A percentile compares a stretch with the other conserved stretches of the same genome.
Conservation (phyloP, 2,797 vertebrate species). For the Corythornis leucogaster region DNA sequence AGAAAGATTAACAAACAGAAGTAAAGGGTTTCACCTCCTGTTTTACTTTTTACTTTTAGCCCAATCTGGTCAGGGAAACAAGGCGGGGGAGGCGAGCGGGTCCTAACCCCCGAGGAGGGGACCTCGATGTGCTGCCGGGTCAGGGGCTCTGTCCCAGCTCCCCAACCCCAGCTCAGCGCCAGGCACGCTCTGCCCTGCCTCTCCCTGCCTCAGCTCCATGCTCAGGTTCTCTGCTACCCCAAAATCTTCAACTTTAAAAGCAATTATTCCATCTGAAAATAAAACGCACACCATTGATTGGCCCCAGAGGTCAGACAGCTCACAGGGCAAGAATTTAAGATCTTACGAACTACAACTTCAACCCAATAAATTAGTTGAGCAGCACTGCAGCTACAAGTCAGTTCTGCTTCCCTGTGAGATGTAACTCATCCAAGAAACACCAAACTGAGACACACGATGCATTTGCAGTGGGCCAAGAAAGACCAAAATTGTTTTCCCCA, state of each 20-base stretch:
- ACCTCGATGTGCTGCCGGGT: fast-evolving
- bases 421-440: not conserved
- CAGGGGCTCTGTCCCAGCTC: not conserved
- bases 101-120: not conserved
- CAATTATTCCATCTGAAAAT: not conserved
- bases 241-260: not conserved
- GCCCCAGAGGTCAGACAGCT: constrained; percentile 17
- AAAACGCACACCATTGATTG: not conserved
- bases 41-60: constrained; percentile 72
- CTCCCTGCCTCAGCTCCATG: not conserved
- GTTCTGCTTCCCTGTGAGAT: not conserved
- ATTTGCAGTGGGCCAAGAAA: not conserved
- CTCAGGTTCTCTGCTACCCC: not conserved
- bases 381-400: fast-evolving
- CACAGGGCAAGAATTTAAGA: not conserved
- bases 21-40: constrained; percentile 84
- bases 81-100: constrained; percentile 24
- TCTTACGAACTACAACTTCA: not conserved
- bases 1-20: constrained; percentile 91
- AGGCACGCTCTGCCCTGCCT: not conserved
- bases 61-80: constrained; percentile 55
- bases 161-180: fast-evolving
- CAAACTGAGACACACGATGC: not conserved
- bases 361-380: not conserved
- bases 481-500: not conserved